Conservation (phyloP, 2,888 invertebrate genomes). For the Drosophila acutilabella region DNA sequence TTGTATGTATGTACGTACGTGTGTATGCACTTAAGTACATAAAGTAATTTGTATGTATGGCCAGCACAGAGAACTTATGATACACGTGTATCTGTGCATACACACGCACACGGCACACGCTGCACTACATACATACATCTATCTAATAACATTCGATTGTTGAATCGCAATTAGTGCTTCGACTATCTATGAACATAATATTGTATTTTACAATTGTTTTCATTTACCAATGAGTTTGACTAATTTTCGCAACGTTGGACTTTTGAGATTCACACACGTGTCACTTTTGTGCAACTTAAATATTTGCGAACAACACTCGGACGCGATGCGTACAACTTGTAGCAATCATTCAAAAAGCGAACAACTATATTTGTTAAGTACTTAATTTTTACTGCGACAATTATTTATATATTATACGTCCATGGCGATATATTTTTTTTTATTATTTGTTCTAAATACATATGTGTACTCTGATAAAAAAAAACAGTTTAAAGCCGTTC, state of each 20-base stretch:
- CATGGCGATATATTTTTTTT: constrained; percentile 53
- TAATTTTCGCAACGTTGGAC: constrained; percentile 45
- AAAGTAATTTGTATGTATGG: constrained; percentile 11
- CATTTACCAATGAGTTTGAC: constrained; percentile 38
- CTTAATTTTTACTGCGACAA: constrained; percentile 52
- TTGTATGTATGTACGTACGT: constrained; percentile 1
- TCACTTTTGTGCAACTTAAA: constrained; percentile 65
- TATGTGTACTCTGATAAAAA: constrained; percentile 65
- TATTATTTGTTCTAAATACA: constrained; percentile 54
- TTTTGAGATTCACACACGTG: constrained; percentile 79
- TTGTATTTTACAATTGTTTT: constrained; percentile 32
- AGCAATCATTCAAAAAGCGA: constrained; percentile 45
- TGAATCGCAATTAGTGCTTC: constrained; percentile 15
- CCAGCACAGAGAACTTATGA: constrained; percentile 6
- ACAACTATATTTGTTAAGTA: constrained; percentile 62
- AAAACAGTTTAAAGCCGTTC: constrained; percentile 64
- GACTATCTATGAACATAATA: constrained; percentile 2
- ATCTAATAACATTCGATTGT: constrained; percentile 10
- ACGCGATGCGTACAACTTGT: constrained; percentile 37
- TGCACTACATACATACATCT: constrained; percentile 2
- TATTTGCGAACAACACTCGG: constrained; percentile 48
- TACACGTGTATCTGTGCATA: constrained; percentile 26
- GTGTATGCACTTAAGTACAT: constrained; percentile 9
- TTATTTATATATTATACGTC: constrained; percentile 53
- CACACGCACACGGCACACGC: neutral